Evolutionary conservation across 1,140 invertebrate genomes (phyloP).

Genomic region (Eupristina koningsbergeri): DNA sequence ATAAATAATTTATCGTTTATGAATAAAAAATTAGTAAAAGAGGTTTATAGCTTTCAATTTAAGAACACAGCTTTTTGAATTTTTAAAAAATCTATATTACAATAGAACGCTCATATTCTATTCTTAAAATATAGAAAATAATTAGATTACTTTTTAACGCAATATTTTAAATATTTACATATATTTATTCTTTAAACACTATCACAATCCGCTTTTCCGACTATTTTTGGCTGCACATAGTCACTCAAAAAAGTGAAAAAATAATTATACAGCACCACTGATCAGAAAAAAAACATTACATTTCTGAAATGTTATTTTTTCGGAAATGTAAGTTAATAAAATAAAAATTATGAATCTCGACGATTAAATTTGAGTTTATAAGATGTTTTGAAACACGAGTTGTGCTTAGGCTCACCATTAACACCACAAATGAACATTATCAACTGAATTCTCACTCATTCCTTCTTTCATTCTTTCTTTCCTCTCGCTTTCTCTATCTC

Average conservation of each 20-base stretch:
- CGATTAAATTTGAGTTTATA: neutral
- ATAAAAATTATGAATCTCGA: neutral
- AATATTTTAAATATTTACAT: constrained; percentile 33
- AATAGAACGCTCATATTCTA: constrained; percentile 14
- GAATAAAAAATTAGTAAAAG: neutral
- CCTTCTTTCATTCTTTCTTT: neutral
- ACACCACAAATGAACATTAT: constrained; percentile 4
- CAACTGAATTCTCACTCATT: neutral
- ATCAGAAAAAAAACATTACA: too few species aligned
- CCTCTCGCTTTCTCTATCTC: neutral
- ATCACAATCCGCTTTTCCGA: constrained; percentile 17
- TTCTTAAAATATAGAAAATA: neutral
- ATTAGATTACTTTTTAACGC: constrained; percentile 24
- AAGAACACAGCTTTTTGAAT: too few species aligned
- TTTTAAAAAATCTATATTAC: neutral
- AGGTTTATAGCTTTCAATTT: neutral
- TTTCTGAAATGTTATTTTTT: constrained; percentile 8
- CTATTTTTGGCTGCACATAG: neutral
- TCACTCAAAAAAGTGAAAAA: constrained; percentile 24
- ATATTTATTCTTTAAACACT: constrained; percentile 37
- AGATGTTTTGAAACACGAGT: neutral
- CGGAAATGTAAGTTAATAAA: neutral
- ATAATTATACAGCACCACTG: neutral
- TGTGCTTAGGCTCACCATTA: neutral
- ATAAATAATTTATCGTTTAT: neutral